Evolutionary conservation across 1,140 invertebrate species (phyloP).

Genomic region (Heliothis subflexa): DNA sequence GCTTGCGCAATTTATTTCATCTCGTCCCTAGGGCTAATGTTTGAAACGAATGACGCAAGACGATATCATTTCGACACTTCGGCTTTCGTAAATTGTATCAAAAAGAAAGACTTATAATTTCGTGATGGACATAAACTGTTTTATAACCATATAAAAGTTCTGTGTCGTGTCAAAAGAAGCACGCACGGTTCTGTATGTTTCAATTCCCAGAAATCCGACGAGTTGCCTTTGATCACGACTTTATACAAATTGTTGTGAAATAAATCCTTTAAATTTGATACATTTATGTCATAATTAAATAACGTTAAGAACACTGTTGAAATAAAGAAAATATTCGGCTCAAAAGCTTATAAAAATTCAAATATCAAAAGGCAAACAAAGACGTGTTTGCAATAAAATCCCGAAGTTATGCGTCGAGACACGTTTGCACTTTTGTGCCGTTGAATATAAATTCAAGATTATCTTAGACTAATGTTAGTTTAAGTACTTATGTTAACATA

Average conservation of each 20-base stretch:
- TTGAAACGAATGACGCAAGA: neutral
- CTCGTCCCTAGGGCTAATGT: neutral
- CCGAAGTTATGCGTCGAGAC: conserved; percentile 2
- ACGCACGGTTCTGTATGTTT: neutral
- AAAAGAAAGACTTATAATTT: conserved; percentile 27
- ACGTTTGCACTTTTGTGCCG: conserved; percentile 7
- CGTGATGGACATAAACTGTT: conserved; percentile 12
- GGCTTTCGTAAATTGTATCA: conserved; percentile 14
- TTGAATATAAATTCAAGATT: neutral
- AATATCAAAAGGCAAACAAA: neutral
- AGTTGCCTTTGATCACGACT: conserved; percentile 2
- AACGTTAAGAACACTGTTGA: too few relatives aligned
- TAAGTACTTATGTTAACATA: neutral
- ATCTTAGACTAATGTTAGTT: neutral
- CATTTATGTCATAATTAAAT: neutral
- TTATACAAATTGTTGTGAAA: neutral
- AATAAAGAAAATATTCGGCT: neutral
- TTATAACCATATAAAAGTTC: conserved; percentile 20
- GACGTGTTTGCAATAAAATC: conserved; percentile 15
- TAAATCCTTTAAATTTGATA: neutral
- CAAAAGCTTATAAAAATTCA: neutral
- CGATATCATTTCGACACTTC: conserved; percentile 15
- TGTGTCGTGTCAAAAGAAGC: neutral
- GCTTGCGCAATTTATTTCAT: conserved; percentile 28
- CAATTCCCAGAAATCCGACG: conserved; percentile 8